These are phyloP conservation scores for Tetragnatha montana DNA, from an alignment of 2,888 invertebrate species.

Conservation along the genomic window DNA sequence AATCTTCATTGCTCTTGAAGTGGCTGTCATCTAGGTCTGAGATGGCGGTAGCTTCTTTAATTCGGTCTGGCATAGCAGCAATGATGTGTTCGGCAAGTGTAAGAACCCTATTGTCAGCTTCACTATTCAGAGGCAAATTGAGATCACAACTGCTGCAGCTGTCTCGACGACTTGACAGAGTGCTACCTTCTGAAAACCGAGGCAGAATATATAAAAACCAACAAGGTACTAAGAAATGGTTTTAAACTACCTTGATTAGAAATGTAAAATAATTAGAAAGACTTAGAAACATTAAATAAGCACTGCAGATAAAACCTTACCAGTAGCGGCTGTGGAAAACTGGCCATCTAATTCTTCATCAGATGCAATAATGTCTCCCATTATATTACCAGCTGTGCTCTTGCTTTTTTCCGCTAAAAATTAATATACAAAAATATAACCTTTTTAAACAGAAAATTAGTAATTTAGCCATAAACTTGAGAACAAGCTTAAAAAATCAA, in stretches of 20 bases:
- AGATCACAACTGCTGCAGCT: constrained; percentile 73
- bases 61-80: constrained; percentile 97
- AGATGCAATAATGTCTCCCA: constrained; percentile 72
- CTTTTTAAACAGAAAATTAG: background rate
- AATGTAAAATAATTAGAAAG: background rate
- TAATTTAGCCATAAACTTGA: background rate
- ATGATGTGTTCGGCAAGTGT: constrained; percentile 98
- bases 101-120: constrained; percentile 81
- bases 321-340: constrained; percentile 67
- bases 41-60: constrained; percentile 83
- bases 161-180: constrained; percentile 72
- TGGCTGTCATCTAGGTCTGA: constrained; percentile 60
- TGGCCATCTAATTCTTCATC: constrained; percentile 73
- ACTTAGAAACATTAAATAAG: background rate
- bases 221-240: background rate
- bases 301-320: constrained; percentile 22
- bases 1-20: constrained; percentile 69
- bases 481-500: background rate
- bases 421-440: background rate
- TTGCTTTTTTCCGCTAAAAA: constrained; percentile 66
- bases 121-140: constrained; percentile 66
- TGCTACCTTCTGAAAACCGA: constrained; percentile 64
- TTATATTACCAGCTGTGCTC: constrained; percentile 66
- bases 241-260: background rate
- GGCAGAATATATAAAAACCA: background rate